These are phyloP conservation scores for Otis tarda DNA, from an alignment of 2,113 vertebrate species.

Conservation along the genomic window DNA sequence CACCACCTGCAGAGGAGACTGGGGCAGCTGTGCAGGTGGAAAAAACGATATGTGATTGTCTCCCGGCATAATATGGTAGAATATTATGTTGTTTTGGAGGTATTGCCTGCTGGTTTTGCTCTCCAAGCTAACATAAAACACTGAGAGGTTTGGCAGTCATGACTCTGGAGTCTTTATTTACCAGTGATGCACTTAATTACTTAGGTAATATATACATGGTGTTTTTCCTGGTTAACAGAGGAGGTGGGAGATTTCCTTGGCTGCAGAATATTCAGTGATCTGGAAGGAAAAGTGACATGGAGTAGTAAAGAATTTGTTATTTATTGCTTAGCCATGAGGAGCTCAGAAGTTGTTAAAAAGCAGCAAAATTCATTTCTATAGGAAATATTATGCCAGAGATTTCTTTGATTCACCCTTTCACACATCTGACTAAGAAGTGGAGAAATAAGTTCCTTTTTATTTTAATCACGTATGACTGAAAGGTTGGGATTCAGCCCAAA, in stretches of 20 bases:
- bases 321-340: neutral
- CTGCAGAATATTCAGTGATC: neutral
- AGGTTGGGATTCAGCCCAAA: neutral
- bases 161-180: neutral
- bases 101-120: neutral
- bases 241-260: neutral
- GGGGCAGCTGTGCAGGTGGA: neutral
- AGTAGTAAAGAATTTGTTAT: neutral
- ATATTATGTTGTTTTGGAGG: neutral
- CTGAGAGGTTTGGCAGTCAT: neutral
- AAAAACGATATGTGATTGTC: accelerated
- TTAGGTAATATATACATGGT: accelerated
- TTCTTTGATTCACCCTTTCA: neutral
- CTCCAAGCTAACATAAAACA: neutral
- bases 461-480: neutral
- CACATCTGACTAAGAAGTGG: neutral
- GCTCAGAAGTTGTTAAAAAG: neutral
- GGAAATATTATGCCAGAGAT: neutral
- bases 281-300: neutral
- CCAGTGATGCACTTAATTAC: neutral
- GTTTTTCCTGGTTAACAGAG: neutral
- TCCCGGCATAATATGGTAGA: neutral
- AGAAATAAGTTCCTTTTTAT: neutral
- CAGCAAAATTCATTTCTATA: neutral
- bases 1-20: neutral